phyloP scores from a whole-genome alignment of 1,140 invertebrate genomes.

The Berghia stephanieae region DNA sequence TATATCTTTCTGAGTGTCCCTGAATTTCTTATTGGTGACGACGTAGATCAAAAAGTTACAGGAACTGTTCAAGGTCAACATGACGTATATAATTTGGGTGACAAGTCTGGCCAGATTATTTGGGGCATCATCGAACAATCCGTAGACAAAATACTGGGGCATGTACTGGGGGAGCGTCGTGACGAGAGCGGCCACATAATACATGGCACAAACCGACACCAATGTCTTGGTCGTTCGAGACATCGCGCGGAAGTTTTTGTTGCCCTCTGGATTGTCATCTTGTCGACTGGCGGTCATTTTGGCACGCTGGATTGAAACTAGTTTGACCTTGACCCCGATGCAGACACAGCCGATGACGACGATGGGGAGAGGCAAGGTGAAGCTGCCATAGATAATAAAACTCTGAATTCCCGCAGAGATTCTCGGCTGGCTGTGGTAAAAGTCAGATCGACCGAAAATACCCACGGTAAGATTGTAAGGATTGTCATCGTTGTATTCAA shows the following conservation, averaged over 20 bases:
- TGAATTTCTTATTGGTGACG: not conserved
- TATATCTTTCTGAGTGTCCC: no score
- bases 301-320: not conserved
- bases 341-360: not conserved
- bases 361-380: not conserved
- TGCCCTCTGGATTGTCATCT: not conserved
- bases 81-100: not conserved
- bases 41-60: slow-evolving; percentile 23
- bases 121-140: not conserved
- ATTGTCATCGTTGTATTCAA: not conserved
- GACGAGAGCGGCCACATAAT: not conserved
- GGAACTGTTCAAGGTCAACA: slow-evolving; percentile 5
- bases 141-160: not conserved
- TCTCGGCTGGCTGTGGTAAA: not conserved
- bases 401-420: not conserved
- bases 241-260: not conserved
- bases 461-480: not conserved
- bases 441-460: not conserved
- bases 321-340: slow-evolving; percentile 16
- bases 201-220: slow-evolving; percentile 16
- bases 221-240: slow-evolving; percentile 18
- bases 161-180: not conserved
- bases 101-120: not conserved
- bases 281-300: no score
- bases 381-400: not conserved